Percentiles rank a stretch among this genome's conserved stretches.
phyloP scores from a whole-genome alignment of 2,113 vertebrate genomes.

The Felis catus region F.catus_Fca126_mat1.0 CM031417.1:32017001-32017500 shows the following conservation, averaged over 20 bases:
- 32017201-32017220: not conserved
- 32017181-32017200: not conserved
- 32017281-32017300: not conserved
- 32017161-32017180: not conserved
- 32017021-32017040: not conserved
- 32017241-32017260: not conserved
- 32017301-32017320: not conserved
- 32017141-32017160: not conserved
- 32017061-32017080: not conserved
- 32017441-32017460: not conserved
- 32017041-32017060: too few relatives aligned
- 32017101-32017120: not conserved
- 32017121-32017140: not conserved
- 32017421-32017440: not conserved
- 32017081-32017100: not conserved
- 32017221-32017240: not conserved
- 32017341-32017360: not conserved
- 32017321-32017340: not conserved
- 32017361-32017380: not conserved
- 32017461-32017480: constrained; percentile 19
- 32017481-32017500: not conserved
- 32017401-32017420: not conserved
- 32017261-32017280: not conserved
- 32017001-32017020: not conserved
- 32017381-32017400: not conserved